Evolutionary conservation across 2,797 vertebrate genomes (phyloP).

Genomic region (Sebastolobus altivelis): DNA sequence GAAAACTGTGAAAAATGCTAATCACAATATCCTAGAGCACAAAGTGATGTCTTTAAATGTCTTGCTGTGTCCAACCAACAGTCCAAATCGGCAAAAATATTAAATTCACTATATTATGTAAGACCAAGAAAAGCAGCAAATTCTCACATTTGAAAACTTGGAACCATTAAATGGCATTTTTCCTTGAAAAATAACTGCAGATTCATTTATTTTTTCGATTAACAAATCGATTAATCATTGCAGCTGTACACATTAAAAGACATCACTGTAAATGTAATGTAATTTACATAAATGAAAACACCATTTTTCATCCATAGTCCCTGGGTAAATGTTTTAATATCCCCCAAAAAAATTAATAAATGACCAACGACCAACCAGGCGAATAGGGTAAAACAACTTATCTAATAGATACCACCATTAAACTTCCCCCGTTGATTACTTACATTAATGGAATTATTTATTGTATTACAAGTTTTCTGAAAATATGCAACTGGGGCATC

Average conservation of each 20-base stretch:
- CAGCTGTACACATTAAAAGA: not conserved
- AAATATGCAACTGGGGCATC: not conserved
- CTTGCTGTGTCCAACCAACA: not conserved
- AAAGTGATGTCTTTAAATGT: not conserved
- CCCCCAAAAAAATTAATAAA: not conserved
- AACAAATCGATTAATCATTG: not conserved
- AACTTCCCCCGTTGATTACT: not conserved
- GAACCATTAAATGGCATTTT: not conserved
- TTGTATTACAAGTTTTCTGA: not conserved
- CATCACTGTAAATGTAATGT: not conserved
- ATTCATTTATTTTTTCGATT: not conserved
- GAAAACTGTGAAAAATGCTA: not conserved
- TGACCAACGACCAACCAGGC: rapidly evolving
- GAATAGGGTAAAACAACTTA: not conserved
- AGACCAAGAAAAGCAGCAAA: not conserved
- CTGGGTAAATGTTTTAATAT: not conserved
- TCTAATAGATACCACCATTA: not conserved
- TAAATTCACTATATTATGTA: not conserved
- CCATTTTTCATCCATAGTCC: not conserved
- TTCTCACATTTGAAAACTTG: not conserved
- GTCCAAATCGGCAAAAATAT: not conserved
- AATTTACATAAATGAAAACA: not conserved
- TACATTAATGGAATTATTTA: not conserved
- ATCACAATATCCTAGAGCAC: not conserved
- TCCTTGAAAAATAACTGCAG: not conserved